Evolutionary conservation across 2,888 invertebrate genomes (phyloP).

Genomic region (Leucozona laternaria): DNA sequence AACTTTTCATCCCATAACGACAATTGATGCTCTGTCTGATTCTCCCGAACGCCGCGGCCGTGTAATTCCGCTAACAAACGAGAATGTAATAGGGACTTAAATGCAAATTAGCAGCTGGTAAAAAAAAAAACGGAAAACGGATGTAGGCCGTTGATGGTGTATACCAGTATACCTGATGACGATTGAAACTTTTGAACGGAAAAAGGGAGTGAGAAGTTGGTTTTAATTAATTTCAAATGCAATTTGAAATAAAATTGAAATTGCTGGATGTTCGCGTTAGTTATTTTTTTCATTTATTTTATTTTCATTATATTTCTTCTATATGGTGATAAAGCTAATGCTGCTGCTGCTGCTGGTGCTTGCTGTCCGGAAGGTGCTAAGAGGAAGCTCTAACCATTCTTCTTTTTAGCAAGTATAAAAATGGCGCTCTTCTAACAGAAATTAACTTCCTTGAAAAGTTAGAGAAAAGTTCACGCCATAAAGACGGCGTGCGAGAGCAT

Average conservation of each 20-base stretch:
- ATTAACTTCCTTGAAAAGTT: constrained; percentile 45
- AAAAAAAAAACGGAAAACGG: constrained; percentile 5
- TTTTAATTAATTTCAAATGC: constrained; percentile 70
- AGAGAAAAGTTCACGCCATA: constrained; percentile 41
- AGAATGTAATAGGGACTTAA: constrained; percentile 57
- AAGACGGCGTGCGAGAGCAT: constrained; percentile 19
- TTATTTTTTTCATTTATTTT: constrained; percentile 31
- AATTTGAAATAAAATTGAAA: constrained; percentile 68
- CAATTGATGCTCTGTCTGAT: constrained; percentile 8
- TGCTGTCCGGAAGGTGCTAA: constrained; percentile 45
- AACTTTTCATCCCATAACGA: neutral
- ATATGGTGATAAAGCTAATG: constrained; percentile 8
- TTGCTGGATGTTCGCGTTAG: constrained; percentile 40
- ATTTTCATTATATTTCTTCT: constrained; percentile 56
- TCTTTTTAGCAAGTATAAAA: neutral
- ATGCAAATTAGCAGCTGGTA: constrained; percentile 61
- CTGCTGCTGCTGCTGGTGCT: constrained; percentile 30
- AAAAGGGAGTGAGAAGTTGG: neutral
- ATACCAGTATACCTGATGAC: constrained; percentile 34
- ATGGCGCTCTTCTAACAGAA: constrained; percentile 12
- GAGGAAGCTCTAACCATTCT: constrained; percentile 13
- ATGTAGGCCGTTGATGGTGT: constrained; percentile 7
- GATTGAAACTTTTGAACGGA: neutral
- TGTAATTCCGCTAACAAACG: constrained; percentile 14
- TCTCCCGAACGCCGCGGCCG: neutral